Percentiles rank a stretch among this genome's conserved stretches.
phyloP scores from a whole-genome alignment of 2,797 vertebrate species.

The Halcyon badia region DNA sequence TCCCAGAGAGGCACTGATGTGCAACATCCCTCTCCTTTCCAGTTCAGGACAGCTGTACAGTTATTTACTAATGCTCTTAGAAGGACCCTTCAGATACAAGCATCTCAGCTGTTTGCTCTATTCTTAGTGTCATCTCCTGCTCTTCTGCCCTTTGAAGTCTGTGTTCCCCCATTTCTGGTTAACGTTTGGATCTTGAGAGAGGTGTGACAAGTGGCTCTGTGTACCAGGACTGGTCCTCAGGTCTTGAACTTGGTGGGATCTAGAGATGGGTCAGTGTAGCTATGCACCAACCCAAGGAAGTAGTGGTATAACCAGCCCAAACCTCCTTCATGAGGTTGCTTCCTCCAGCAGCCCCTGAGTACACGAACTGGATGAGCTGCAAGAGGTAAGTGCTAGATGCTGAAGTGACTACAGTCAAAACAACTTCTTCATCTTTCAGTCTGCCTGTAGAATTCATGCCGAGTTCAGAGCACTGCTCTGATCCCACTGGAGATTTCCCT shows the following conservation, averaged over 20 bases:
- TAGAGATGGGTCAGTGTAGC: background rate
- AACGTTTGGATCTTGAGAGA: background rate
- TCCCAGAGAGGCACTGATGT: background rate
- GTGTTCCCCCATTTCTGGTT: background rate
- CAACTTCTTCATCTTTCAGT: background rate
- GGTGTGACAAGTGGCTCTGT: background rate
- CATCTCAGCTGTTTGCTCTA: background rate
- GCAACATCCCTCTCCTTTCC: conserved; percentile 9
- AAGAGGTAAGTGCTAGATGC: background rate
- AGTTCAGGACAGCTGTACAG: background rate
- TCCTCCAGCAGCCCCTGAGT: background rate
- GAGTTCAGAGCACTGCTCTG: background rate
- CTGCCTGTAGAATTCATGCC: background rate
- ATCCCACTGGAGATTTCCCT: conserved; percentile 13
- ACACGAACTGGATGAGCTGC: background rate
- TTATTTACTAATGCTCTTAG: background rate
- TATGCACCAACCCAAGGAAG: background rate
- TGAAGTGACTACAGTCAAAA: background rate
- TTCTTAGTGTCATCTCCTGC: background rate
- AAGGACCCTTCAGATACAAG: background rate
- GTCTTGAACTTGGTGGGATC: background rate
- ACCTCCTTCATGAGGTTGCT: background rate
- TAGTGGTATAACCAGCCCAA: accelerated
- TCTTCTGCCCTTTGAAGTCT: conserved; percentile 27
- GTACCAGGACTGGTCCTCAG: background rate